Percentiles rank a stretch among this genome's conserved stretches.
Conservation (phyloP, 2,797 vertebrate genomes). For the Schizopygopsis pylzovi region DNA sequence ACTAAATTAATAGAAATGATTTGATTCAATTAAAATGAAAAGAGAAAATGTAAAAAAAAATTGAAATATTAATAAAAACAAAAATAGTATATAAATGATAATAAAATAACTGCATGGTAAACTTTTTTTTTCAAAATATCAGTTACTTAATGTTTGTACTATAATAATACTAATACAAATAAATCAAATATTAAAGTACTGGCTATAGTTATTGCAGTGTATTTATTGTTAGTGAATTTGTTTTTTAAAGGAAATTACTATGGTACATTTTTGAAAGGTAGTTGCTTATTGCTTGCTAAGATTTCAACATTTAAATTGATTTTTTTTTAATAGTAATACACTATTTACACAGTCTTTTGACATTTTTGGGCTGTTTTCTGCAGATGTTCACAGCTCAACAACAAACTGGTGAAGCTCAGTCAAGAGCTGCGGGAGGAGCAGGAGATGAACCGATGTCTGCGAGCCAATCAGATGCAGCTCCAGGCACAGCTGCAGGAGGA, state of each 20-base stretch:
- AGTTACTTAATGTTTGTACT: not conserved
- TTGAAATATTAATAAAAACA: not conserved
- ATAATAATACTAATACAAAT: not conserved
- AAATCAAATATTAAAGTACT: not conserved
- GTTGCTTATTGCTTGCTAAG: too few species aligned
- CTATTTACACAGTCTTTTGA: not conserved
- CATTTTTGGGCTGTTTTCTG: not conserved
- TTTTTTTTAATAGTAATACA: not conserved
- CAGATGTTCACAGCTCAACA: constrained; percentile 89
- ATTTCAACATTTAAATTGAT: not conserved
- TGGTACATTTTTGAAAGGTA: too few species aligned
- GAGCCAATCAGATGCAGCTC: constrained; percentile 90
- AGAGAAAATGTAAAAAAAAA: not conserved
- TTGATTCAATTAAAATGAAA: not conserved
- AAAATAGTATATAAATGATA: not conserved
- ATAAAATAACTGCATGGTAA: not conserved
- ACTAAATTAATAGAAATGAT: not conserved
- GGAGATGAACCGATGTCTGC: constrained; percentile 94
- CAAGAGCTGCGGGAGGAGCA: constrained; percentile 95
- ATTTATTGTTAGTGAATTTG: not conserved
- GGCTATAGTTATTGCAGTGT: not conserved
- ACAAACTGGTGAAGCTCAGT: constrained; percentile 85
- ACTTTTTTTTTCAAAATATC: not conserved
- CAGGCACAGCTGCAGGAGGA: constrained; percentile 90
- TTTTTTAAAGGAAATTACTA: too few species aligned